Percentiles rank a stretch among this genome's conserved stretches.
Conservation (phyloP, 2,797 vertebrate species). For the Chiloscyllium punctatum region DNA sequence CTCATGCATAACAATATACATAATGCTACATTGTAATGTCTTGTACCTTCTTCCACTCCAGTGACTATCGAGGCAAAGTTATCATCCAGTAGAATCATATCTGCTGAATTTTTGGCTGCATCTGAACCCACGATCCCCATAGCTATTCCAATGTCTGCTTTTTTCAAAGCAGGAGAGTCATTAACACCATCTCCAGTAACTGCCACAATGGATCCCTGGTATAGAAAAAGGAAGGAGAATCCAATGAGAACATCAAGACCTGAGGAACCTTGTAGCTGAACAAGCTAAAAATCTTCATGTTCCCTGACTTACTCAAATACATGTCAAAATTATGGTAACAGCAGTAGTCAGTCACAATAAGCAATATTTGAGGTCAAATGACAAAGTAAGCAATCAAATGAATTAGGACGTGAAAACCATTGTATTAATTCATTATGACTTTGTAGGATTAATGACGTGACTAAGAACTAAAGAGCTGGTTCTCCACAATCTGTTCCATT, state of each 20-base stretch:
- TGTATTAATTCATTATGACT: not conserved
- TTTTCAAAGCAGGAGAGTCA: not conserved
- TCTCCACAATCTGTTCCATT: not conserved
- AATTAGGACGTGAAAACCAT: not conserved
- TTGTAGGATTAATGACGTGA: not conserved
- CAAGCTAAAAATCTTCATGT: not conserved
- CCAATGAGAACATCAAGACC: not conserved
- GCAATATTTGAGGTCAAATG: not conserved
- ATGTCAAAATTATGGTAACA: not conserved
- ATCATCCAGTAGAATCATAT: slow-evolving; percentile 60
- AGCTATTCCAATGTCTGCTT: slow-evolving; percentile 54
- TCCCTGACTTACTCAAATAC: not conserved
- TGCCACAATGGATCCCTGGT: slow-evolving; percentile 62
- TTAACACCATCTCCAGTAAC: slow-evolving; percentile 67
- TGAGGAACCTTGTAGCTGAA: not conserved
- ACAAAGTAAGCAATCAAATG: not conserved
- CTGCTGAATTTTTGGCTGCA: slow-evolving; percentile 66
- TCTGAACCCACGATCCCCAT: slow-evolving; percentile 71
- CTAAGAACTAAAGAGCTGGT: not conserved
- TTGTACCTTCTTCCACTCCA: slow-evolving; percentile 69
- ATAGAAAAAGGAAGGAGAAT: slow-evolving; percentile 25
- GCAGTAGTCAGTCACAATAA: not conserved
- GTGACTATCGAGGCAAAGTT: slow-evolving; percentile 58
- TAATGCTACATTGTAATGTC: too few species aligned
- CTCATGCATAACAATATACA: not conserved